These are phyloP conservation scores for Nannospalax galili DNA, from an alignment of 2,113 vertebrate genomes.

Conservation along the genomic window DNA sequence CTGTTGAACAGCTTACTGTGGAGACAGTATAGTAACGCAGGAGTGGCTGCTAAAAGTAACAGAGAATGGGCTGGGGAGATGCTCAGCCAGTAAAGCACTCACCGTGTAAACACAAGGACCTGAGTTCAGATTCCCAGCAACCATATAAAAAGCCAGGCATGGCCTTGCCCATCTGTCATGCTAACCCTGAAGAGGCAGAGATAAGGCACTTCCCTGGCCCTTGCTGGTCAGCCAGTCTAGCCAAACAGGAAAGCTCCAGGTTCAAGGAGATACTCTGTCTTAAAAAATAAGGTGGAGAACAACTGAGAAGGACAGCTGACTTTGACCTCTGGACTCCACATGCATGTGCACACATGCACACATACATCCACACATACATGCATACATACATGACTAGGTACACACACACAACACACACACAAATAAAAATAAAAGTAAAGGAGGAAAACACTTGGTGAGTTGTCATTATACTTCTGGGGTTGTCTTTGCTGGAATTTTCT, in stretches of 20 bases:
- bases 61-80: no score
- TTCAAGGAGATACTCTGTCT: background rate
- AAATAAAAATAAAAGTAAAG: background rate
- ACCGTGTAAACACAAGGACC: background rate
- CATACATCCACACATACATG: background rate
- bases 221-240: background rate
- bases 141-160: background rate
- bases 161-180: background rate
- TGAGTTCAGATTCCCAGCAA: background rate
- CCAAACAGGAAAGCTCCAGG: background rate
- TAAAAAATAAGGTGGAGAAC: background rate
- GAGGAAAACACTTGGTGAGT: background rate
- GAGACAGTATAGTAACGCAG: background rate
- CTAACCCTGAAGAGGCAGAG: background rate
- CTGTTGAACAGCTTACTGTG: background rate
- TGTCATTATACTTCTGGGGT: background rate
- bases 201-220: background rate
- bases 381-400: background rate
- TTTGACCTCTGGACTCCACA: background rate
- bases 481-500: background rate
- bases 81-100: no score
- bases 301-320: background rate
- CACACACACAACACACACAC: background rate
- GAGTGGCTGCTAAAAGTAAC: background rate
- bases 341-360: background rate